phyloP scores from a whole-genome alignment of 2,797 vertebrate species.

The Tragelaphus eurycerus region DNA sequence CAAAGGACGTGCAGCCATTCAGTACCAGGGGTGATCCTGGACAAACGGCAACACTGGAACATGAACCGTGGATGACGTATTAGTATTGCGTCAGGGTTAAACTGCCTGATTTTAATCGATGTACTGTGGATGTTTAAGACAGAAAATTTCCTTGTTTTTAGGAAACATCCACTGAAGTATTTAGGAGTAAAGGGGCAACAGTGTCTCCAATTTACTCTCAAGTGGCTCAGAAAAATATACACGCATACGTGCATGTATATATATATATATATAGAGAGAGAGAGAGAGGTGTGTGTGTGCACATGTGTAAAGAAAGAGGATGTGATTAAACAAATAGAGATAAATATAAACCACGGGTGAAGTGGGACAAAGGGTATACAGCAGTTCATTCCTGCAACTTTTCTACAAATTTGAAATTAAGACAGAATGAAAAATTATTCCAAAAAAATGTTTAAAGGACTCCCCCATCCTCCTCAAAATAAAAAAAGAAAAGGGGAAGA shows the following conservation, averaged over 20 bases:
- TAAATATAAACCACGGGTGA: neutral
- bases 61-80: too few relatives aligned
- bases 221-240: neutral
- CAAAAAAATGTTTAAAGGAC: neutral
- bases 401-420: neutral
- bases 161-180: neutral
- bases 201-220: neutral
- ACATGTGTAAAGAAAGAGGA: neutral
- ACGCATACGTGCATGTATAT: fast-evolving
- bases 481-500: neutral
- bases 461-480: neutral
- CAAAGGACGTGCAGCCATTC: neutral
- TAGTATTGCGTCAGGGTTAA: neutral
- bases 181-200: neutral
- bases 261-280: fast-evolving
- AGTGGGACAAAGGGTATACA: neutral
- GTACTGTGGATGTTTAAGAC: neutral
- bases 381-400: neutral
- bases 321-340: neutral
- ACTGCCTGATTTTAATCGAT: neutral
- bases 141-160: neutral
- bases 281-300: neutral
- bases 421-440: neutral
- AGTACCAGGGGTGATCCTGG: neutral
- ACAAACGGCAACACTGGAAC: neutral